phyloP scores from a whole-genome alignment of 2,888 invertebrate genomes.

The Chirona hameri region DNA sequence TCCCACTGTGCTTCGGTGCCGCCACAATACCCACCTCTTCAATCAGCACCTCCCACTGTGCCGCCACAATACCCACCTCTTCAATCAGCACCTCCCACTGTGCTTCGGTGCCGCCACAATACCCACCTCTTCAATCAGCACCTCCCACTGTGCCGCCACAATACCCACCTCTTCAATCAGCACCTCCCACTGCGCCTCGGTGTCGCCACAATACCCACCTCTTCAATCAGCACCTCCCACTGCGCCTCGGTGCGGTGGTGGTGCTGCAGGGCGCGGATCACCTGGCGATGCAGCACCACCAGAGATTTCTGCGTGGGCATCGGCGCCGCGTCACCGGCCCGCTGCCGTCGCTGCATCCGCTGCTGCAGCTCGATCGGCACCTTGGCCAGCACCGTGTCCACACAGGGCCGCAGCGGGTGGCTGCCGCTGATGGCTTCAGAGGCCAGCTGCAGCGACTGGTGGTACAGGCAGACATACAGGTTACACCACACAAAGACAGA shows the following conservation, averaged over 20 bases:
- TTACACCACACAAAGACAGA: no score
- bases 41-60: no score
- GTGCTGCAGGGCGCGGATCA: constrained; percentile 88
- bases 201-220: constrained; percentile 42
- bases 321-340: constrained; percentile 45
- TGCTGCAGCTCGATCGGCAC: constrained; percentile 75
- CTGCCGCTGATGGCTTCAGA: constrained; percentile 69
- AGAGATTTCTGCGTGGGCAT: constrained; percentile 76
- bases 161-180: no score
- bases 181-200: no score
- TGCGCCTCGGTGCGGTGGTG: constrained; percentile 89
- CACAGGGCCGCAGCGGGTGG: constrained; percentile 62
- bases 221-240: constrained; percentile 80
- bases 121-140: no score
- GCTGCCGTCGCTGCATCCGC: constrained; percentile 60
- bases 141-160: no score
- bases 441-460: constrained; percentile 76
- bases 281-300: constrained; percentile 85
- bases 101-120: no score
- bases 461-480: no score
- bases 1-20: no score
- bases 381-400: constrained; percentile 86
- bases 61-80: no score
- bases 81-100: no score
- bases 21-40: no score